Conservation (phyloP, 92 coral and sea anemone genomes). For the Phenganax subtilis region DNA sequence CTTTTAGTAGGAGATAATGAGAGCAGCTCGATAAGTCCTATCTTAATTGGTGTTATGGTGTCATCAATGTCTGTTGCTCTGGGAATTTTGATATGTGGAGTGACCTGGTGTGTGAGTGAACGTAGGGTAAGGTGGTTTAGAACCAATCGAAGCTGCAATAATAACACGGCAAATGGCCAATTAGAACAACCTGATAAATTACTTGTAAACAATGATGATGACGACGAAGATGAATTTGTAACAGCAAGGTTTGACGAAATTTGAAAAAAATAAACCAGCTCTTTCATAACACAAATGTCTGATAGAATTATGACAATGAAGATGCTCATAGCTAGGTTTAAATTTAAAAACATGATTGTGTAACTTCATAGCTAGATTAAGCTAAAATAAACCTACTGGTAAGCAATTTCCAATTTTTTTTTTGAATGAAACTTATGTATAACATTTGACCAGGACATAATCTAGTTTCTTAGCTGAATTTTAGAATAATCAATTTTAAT, state of each 20-base stretch:
- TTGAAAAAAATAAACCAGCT: neutral
- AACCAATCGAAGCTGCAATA: slow-evolving; percentile 16
- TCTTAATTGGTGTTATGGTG: slow-evolving; percentile 23
- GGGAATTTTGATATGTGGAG: slow-evolving; percentile 16
- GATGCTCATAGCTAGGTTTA: neutral
- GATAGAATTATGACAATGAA: neutral
- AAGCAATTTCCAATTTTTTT: neutral
- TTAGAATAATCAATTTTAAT: neutral
- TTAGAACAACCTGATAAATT: slow-evolving; percentile 17
- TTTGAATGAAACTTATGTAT: too few relatives aligned
- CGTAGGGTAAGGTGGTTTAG: neutral
- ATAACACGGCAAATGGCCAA: slow-evolving; percentile 24
- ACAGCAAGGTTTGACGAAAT: neutral
- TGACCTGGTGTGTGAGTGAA: slow-evolving; percentile 20
- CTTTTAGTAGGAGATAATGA: neutral
- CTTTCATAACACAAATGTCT: neutral
- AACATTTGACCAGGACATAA: too few relatives aligned
- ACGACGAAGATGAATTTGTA: neutral
- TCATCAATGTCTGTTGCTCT: neutral
- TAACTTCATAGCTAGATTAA: too few relatives aligned
- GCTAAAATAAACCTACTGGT: neutral
- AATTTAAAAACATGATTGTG: too few relatives aligned
- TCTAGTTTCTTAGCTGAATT: neutral
- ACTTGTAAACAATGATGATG: slow-evolving; percentile 8
- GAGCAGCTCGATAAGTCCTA: neutral